Conservation (phyloP, 2,797 vertebrate species). For the Acanthurus leucopareius region DNA sequence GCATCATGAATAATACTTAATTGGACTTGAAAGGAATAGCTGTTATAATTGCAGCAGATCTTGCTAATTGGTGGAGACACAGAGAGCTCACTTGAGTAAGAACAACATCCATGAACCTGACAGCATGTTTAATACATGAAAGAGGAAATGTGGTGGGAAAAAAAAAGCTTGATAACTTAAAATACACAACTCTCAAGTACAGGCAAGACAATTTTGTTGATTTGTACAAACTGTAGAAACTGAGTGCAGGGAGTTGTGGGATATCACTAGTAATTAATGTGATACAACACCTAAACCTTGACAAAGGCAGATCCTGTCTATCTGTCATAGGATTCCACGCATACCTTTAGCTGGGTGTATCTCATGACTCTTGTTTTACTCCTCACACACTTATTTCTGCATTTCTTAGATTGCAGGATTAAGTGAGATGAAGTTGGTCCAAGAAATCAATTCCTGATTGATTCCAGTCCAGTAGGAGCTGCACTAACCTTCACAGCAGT, state of each 20-base stretch:
- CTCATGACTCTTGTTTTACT: neutral
- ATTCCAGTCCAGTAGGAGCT: conserved; percentile 8
- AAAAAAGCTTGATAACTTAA: neutral
- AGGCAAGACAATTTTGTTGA: neutral
- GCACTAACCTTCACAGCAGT: neutral
- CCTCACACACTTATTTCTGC: neutral
- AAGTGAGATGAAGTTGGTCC: conserved; percentile 7
- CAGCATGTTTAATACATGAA: conserved; percentile 9
- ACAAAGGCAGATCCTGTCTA: neutral
- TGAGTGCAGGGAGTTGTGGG: neutral
- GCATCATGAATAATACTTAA: conserved; percentile 44
- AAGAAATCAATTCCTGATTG: conserved; percentile 14
- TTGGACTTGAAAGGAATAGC: conserved; percentile 19
- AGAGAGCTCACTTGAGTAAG: conserved; percentile 22
- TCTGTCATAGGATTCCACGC: no score
- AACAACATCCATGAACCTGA: conserved; percentile 17
- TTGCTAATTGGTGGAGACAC: conserved; percentile 47
- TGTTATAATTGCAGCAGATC: conserved; percentile 43
- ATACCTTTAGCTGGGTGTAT: no score
- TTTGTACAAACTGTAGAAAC: neutral
- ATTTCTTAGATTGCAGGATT: neutral
- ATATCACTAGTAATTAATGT: neutral
- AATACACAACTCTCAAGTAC: neutral
- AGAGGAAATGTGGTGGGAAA: neutral
- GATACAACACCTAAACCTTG: neutral